phyloP scores from a whole-genome alignment of 2,888 invertebrate genomes.

The Sesia bembeciformis region DNA sequence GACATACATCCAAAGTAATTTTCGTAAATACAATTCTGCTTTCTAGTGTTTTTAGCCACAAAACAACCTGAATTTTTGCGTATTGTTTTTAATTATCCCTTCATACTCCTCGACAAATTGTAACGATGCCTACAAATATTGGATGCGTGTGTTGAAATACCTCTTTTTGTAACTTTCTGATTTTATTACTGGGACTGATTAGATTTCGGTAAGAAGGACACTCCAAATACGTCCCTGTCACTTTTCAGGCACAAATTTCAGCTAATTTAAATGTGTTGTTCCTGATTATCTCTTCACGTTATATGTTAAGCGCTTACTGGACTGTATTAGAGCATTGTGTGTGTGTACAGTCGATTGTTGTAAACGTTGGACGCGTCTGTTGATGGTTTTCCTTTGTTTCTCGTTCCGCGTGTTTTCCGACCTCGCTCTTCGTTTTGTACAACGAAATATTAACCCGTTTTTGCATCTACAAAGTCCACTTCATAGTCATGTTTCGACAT shows the following conservation, averaged over 20 bases:
- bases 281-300: no score
- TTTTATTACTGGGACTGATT: no score
- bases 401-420: neutral
- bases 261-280: no score
- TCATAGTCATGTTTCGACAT: conserved; percentile 15
- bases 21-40: no score
- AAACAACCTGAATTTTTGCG: neutral
- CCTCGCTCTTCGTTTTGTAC: neutral
- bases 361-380: neutral
- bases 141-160: no score
- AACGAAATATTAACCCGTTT: conserved; percentile 30
- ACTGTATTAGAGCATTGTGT: neutral
- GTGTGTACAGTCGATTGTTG: neutral
- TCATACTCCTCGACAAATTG: neutral
- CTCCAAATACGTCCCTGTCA: no score
- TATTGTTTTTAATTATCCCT: neutral
- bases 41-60: neutral
- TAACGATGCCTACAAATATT: no score
- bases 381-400: neutral
- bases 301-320: no score
- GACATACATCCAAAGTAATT: no score
- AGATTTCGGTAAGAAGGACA: no score
- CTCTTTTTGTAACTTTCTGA: no score
- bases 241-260: no score
- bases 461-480: conserved; percentile 23